Conservation (phyloP, 1,140 invertebrate species). For the Sycobia sp. region DNA sequence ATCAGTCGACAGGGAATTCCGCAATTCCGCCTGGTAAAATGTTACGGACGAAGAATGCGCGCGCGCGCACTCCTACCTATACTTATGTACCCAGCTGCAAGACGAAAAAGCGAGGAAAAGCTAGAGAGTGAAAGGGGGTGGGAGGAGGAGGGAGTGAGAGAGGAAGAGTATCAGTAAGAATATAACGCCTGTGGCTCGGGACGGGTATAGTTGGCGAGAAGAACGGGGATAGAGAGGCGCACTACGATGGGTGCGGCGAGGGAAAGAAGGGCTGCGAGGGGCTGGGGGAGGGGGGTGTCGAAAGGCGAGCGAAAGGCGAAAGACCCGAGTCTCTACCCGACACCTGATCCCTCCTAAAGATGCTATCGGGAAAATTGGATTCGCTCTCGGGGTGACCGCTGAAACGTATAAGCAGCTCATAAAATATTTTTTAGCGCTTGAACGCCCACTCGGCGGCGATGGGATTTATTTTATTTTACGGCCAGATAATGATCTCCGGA, state of each 20-base stretch:
- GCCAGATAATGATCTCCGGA: constrained; percentile 55
- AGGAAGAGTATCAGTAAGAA: no score
- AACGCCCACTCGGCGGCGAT: constrained; percentile 42
- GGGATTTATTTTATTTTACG: constrained; percentile 60
- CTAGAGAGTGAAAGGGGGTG: neutral
- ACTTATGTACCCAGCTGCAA: no score
- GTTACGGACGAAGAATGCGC: neutral
- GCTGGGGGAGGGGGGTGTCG: neutral
- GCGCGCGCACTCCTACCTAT: neutral
- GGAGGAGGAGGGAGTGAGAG: neutral
- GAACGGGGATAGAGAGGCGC: no score
- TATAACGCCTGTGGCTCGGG: no score
- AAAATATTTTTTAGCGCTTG: constrained; percentile 61
- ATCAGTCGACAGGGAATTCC: constrained; percentile 25
- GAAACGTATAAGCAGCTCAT: constrained; percentile 63
- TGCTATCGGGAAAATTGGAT: constrained; percentile 63
- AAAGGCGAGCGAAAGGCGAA: neutral
- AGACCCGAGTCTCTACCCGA: constrained; percentile 35
- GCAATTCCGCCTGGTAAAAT: neutral
- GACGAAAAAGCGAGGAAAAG: constrained; percentile 1
- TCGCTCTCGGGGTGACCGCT: constrained; percentile 58
- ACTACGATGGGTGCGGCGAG: neutral
- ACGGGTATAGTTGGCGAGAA: no score
- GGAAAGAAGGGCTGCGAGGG: neutral
- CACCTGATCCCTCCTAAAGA: constrained; percentile 61